A percentile compares a stretch with the other conserved stretches of the same genome.
These are phyloP conservation scores for Hippocampus kuda DNA, from an alignment of 2,797 vertebrate species.

Conservation along the genomic window DNA sequence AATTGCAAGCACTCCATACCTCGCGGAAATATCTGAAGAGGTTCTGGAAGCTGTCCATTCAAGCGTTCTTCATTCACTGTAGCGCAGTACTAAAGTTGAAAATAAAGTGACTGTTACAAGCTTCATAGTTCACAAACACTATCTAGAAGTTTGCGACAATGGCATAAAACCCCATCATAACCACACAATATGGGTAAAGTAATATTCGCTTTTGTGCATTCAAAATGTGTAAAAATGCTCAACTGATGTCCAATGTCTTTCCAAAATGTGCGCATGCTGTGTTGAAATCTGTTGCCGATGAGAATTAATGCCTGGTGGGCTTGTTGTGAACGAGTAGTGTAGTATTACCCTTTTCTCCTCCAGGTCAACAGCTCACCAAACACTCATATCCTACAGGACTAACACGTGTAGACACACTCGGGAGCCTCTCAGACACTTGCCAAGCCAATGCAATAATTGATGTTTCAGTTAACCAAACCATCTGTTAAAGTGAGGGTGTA, in stretches of 20 bases:
- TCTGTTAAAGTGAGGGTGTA: constrained; percentile 60
- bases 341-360: constrained; percentile 64
- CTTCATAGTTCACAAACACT: background rate
- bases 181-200: background rate
- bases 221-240: constrained; percentile 3
- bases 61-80: constrained; percentile 91
- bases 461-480: constrained; percentile 72
- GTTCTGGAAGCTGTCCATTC: constrained; percentile 87
- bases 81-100: constrained; percentile 82
- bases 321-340: constrained; percentile 60
- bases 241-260: constrained; percentile 21
- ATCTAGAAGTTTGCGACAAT: background rate
- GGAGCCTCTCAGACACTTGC: constrained; percentile 48
- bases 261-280: constrained; percentile 41
- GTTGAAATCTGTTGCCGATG: constrained; percentile 59
- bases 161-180: background rate
- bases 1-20: constrained; percentile 63
- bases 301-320: constrained; percentile 55
- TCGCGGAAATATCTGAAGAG: constrained; percentile 97
- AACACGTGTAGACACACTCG: constrained; percentile 37
- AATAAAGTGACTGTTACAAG: constrained; percentile 5
- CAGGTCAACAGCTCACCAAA: constrained; percentile 67
- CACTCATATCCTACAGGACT: constrained; percentile 58
- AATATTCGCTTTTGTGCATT: background rate
- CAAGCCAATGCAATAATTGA: constrained; percentile 68